Evolutionary conservation across 1,140 invertebrate species (phyloP), one percentile per base, ranked within the genome.

Genomic region (Linepithema humile): DNA sequence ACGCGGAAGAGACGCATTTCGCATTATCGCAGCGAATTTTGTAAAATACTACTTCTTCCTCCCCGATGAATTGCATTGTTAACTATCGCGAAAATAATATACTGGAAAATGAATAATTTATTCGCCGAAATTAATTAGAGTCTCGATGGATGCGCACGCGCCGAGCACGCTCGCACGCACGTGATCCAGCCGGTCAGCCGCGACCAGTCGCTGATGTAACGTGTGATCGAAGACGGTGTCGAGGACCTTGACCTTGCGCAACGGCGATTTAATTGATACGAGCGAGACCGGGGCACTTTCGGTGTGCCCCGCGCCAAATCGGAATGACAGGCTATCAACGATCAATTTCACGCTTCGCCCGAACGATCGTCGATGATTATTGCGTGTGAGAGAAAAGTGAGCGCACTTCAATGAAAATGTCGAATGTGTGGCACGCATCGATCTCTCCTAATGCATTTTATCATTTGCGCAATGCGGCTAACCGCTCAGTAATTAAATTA

Each of bases 161-260:
- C 12, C 53, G 48, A n/a, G 23, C 43, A 38, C 6, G n/a, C 12
- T 17, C 6, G 73, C 59, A 29, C 62, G 73, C 50, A 55, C 65
- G 77, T 70, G 75, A 53, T 65, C 35, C n/a, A n/a, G 70, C n/a
- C 38, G 20, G 20, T 23, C 45, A 69, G 50, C 15, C 9, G 26
- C 43, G 62, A 85, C 77, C 65, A 69, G 65, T 43, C 87, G 88
- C 86, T 91, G 90, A 92, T 88, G 91, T 92, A 92, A 93, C 75
- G 78, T 82, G 64, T 64, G 48, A 26, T 23, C 53, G 64, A 48
- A 59, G 43, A 43, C 50, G 43, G 83, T 55, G 45, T 62, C 32
- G 77, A 5, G 9, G 73, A 91, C 92, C 92, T 90, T 92, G 91
- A 93, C 91, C 91, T 89, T 92, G 88, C 59, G 6, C 73, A 84